phyloP scores from a whole-genome alignment of 2,888 invertebrate genomes.

The Sesamia inferens region DNA sequence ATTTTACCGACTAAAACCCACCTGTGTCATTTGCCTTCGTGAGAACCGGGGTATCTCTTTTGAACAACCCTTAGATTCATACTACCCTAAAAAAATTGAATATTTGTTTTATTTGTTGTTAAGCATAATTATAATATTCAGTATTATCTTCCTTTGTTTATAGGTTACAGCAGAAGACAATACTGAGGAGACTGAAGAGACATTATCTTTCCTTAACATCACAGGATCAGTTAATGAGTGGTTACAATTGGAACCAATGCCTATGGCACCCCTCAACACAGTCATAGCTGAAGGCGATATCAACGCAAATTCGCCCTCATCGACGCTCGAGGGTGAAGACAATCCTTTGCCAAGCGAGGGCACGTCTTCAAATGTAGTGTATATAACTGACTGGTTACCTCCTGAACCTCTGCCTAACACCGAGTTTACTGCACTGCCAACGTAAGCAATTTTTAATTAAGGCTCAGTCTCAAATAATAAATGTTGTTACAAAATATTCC shows the following conservation, averaged over 20 bases:
- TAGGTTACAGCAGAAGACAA: constrained; percentile 47
- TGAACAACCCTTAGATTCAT: too few relatives aligned
- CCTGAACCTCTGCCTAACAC: constrained; percentile 85
- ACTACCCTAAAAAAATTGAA: background rate
- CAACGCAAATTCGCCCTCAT: constrained; percentile 60
- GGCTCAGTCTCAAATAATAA: background rate
- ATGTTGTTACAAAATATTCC: too few relatives aligned
- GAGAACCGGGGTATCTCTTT: too few relatives aligned
- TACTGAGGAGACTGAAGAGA: constrained; percentile 66
- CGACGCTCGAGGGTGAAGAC: constrained; percentile 60
- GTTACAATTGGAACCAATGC: constrained; percentile 81
- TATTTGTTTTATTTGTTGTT: background rate
- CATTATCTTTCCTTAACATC: constrained; percentile 80
- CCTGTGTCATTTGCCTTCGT: too few relatives aligned
- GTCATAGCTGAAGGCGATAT: constrained; percentile 57
- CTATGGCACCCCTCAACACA: constrained; percentile 67
- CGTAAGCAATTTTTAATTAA: constrained; percentile 85
- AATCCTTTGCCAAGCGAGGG: constrained; percentile 11
- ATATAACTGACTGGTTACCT: constrained; percentile 91
- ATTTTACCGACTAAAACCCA: too few relatives aligned
- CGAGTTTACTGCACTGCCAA: constrained; percentile 91
- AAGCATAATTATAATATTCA: background rate
- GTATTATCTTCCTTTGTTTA: constrained; percentile 13
- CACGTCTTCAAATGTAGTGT: constrained; percentile 70
- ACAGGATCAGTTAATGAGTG: constrained; percentile 82